Evolutionary conservation across 2,797 vertebrate genomes (phyloP).

Genomic region (Gymnocypris eckloni): DNA sequence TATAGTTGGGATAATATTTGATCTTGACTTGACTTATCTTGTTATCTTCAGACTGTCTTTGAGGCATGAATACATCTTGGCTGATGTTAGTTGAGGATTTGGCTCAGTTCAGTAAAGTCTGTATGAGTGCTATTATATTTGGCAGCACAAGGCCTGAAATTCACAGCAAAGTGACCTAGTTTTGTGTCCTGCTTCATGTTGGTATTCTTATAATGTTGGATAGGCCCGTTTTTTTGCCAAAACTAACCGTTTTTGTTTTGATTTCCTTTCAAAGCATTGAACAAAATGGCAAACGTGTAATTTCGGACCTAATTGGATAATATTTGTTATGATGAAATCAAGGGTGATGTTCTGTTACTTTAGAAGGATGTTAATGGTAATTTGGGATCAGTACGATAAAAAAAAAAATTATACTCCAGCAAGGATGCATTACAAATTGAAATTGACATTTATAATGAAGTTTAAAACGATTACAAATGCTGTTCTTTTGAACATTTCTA

Average conservation of each 20-base stretch:
- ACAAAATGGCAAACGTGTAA: not conserved
- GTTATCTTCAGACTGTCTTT: conserved; percentile 16
- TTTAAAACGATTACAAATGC: not conserved
- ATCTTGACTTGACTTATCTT: conserved; percentile 30
- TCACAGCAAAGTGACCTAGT: conserved; percentile 42
- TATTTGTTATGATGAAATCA: conserved; percentile 12
- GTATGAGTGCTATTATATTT: conserved; percentile 42
- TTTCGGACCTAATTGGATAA: not conserved
- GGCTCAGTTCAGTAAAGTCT: conserved; percentile 34
- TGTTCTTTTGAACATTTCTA: not conserved
- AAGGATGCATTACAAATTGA: not conserved
- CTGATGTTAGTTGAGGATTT: conserved; percentile 17
- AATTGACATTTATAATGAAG: not conserved
- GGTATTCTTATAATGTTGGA: conserved; percentile 10
- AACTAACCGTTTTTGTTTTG: conserved; percentile 18
- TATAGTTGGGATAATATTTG: conserved; percentile 42
- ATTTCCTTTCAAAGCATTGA: not conserved
- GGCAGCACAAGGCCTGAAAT: conserved; percentile 28
- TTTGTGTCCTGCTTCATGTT: conserved; percentile 37
- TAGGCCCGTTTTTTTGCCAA: conserved; percentile 1
- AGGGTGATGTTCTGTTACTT: not conserved
- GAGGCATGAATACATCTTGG: conserved; percentile 38
- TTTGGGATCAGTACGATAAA: not conserved
- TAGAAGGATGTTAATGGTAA: not conserved
- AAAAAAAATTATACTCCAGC: not conserved